These are phyloP conservation scores for Microctenopoma steveboyesi DNA, from an alignment of 2,797 vertebrate genomes.

Conservation along the genomic window DNA sequence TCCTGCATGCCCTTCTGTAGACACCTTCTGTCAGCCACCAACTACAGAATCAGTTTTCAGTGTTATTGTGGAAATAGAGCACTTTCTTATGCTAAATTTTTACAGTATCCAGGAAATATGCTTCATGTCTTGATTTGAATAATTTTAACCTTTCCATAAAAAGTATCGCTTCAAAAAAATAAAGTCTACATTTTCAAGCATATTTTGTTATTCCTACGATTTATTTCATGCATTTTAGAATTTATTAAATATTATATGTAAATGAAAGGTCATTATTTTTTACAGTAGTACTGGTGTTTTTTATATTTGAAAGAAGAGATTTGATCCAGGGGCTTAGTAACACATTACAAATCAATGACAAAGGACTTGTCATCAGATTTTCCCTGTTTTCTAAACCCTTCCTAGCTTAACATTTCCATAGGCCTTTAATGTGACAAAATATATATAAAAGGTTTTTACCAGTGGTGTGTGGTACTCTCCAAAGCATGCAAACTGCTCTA, in stretches of 20 bases:
- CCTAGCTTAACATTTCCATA: too few relatives aligned
- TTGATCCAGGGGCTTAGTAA: too few relatives aligned
- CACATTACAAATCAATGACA: too few relatives aligned
- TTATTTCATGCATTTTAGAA: neutral
- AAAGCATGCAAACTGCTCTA: too few relatives aligned
- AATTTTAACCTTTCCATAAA: constrained; percentile 18
- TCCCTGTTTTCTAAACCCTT: too few relatives aligned
- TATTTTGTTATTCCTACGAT: neutral
- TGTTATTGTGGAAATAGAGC: constrained; percentile 11
- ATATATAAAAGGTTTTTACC: too few relatives aligned
- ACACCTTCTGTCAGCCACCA: neutral
- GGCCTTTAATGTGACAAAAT: too few relatives aligned
- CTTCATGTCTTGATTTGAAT: constrained; percentile 33
- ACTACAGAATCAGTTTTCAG: neutral
- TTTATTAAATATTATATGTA: neutral
- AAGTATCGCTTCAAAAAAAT: constrained; percentile 51
- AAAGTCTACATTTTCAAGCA: constrained; percentile 68
- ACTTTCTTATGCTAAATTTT: constrained; percentile 26
- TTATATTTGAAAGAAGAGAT: too few relatives aligned
- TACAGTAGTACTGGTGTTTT: too few relatives aligned
- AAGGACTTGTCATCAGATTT: too few relatives aligned
- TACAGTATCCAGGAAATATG: constrained; percentile 9
- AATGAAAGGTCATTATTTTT: too few relatives aligned
- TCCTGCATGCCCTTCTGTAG: neutral
- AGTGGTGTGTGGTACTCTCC: too few relatives aligned